Percentiles rank a stretch among this genome's conserved stretches.
phyloP scores from a whole-genome alignment of 2,797 vertebrate species.

The Phyllotis vaccarum region DNA sequence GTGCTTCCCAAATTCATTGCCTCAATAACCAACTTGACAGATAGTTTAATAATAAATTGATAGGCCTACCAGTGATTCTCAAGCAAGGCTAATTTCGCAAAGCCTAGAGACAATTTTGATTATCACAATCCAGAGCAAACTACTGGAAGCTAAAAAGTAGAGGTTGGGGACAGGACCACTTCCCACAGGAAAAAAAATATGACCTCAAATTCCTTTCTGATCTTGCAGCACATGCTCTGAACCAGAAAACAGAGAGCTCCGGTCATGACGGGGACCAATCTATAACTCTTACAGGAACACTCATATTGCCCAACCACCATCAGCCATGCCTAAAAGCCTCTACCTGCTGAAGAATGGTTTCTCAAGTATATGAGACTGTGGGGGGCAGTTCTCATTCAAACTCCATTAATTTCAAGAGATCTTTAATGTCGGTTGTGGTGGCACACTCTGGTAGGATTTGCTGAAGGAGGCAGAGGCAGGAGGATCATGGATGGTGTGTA shows the following conservation, averaged over 20 bases:
- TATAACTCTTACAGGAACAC: not conserved
- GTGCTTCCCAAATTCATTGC: not conserved
- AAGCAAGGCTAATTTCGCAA: not conserved
- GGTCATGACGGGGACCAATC: not conserved
- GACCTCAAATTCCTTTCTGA: not conserved
- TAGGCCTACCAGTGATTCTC: not conserved
- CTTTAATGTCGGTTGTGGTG: no score
- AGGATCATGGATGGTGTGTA: no score
- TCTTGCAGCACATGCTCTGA: not conserved
- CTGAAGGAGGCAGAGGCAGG: no score
- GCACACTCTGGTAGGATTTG: no score
- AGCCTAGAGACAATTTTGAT: slow-evolving; percentile 13
- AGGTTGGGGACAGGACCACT: not conserved
- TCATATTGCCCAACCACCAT: no score
- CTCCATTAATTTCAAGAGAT: not conserved
- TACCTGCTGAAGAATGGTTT: not conserved
- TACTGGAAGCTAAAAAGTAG: not conserved
- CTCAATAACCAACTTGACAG: not conserved
- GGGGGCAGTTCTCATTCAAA: not conserved
- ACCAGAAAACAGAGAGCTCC: not conserved
- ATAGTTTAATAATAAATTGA: not conserved
- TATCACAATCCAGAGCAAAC: not conserved
- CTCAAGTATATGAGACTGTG: not conserved
- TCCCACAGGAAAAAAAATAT: not conserved
- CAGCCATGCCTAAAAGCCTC: not conserved